These are phyloP conservation scores for Enoplosus armatus DNA, from an alignment of 2,797 vertebrate genomes.

Conservation along the genomic window DNA sequence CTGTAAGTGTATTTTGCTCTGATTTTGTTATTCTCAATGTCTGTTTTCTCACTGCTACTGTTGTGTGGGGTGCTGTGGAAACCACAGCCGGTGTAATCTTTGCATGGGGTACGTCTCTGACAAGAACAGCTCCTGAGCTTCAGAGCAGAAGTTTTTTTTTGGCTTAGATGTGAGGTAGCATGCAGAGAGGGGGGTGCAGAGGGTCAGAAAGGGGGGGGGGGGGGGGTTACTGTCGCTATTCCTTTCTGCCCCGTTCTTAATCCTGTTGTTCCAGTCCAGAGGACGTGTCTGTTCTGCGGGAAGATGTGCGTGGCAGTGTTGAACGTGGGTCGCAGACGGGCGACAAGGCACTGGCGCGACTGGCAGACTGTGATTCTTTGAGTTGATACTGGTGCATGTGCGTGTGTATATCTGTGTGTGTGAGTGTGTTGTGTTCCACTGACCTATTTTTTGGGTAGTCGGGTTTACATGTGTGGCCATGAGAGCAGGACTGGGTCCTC, in stretches of 20 bases:
- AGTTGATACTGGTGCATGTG: conserved; percentile 73
- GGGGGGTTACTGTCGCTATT: conserved; percentile 28
- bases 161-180: conserved; percentile 37
- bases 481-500: conserved; percentile 79
- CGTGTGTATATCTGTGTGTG: conserved; percentile 40
- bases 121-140: conserved; percentile 42
- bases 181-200: conserved; percentile 21
- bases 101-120: conserved; percentile 34
- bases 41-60: conserved; percentile 41
- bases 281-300: conserved; percentile 67
- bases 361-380: conserved; percentile 75
- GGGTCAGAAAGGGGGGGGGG: conserved; percentile 31
- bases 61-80: conserved; percentile 52
- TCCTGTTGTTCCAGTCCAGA: conserved; percentile 80
- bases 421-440: conserved; percentile 84
- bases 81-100: conserved; percentile 56
- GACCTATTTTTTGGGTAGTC: conserved; percentile 84
- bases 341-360: conserved; percentile 59
- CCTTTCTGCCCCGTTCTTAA: conserved; percentile 65
- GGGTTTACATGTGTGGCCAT: conserved; percentile 79
- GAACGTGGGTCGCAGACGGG: conserved; percentile 72
- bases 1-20: conserved; percentile 24
- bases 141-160: conserved; percentile 61
- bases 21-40: conserved; percentile 8
- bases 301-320: conserved; percentile 63